These are phyloP conservation scores for Gavia stellata DNA, from an alignment of 2,113 vertebrate genomes.

Conservation along the genomic window DNA sequence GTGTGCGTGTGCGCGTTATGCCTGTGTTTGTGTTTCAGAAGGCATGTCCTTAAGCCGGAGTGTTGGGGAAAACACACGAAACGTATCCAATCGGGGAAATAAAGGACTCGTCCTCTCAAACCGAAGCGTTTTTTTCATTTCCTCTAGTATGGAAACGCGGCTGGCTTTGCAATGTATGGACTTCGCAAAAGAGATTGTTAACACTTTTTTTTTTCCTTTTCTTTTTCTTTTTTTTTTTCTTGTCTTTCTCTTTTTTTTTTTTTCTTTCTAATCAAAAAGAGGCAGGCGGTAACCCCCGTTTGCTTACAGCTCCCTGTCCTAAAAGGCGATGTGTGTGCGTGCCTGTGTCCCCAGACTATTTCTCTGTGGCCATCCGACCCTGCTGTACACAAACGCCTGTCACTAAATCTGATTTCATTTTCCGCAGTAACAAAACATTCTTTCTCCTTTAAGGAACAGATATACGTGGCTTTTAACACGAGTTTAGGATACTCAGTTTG, in stretches of 20 bases:
- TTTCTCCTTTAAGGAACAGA: neutral
- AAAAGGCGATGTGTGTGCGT: neutral
- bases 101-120: slow-evolving; percentile 28
- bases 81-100: slow-evolving; percentile 6
- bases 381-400: neutral
- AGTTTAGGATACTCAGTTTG: neutral
- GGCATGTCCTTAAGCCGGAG: slow-evolving; percentile 19
- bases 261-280: neutral
- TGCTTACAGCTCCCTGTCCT: neutral
- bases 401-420: neutral
- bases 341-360: neutral
- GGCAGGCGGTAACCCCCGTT: neutral
- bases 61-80: neutral
- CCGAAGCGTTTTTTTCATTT: slow-evolving; percentile 47
- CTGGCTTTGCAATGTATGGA: neutral
- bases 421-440: neutral
- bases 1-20: neutral
- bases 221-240: neutral
- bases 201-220: too few species aligned
- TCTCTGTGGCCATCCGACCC: neutral
- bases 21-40: slow-evolving; percentile 25
- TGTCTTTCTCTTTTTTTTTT: neutral
- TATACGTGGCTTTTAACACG: neutral
- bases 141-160: neutral
- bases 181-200: neutral